Evolutionary conservation across 2,888 invertebrate genomes (phyloP).

Genomic region (Diploptera punctata): DNA sequence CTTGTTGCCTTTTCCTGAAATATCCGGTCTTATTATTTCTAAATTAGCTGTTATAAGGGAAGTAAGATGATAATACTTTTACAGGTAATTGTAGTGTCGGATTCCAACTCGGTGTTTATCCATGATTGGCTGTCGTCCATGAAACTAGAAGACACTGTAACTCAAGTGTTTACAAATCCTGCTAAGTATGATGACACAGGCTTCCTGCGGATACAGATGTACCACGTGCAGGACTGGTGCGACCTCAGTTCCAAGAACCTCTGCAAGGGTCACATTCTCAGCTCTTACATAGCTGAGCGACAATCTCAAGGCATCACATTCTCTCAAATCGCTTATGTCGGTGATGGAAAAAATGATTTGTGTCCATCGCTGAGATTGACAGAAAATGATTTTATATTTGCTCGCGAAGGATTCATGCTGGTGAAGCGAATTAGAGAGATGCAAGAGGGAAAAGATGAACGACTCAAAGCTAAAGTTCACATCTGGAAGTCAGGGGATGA

Average conservation of each 20-base stretch:
- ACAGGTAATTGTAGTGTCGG: too few species aligned
- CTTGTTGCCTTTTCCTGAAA: too few species aligned
- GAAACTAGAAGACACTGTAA: conserved; percentile 55
- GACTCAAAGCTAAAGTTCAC: conserved; percentile 52
- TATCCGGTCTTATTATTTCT: too few species aligned
- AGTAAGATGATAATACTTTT: too few species aligned
- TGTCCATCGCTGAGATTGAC: conserved; percentile 72
- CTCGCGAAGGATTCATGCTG: conserved; percentile 62
- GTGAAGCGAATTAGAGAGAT: conserved; percentile 50
- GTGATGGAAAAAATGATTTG: conserved; percentile 81
- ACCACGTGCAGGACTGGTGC: conserved; percentile 73
- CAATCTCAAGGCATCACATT: conserved; percentile 58
- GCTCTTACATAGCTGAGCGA: conserved; percentile 65
- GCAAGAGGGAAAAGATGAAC: conserved; percentile 40
- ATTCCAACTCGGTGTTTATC: conserved; percentile 78
- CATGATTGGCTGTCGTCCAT: conserved; percentile 63
- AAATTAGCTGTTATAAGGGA: too few species aligned
- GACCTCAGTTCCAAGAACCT: conserved; percentile 73
- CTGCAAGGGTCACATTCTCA: conserved; percentile 78
- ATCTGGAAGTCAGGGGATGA: conserved; percentile 53
- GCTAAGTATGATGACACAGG: conserved; percentile 65
- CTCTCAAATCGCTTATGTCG: conserved; percentile 68
- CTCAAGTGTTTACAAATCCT: conserved; percentile 74
- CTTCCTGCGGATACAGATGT: conserved; percentile 65
- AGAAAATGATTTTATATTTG: conserved; percentile 68